Evolutionary conservation across 2,113 vertebrate species (phyloP).

Genomic region (Eclectus roratus): DNA sequence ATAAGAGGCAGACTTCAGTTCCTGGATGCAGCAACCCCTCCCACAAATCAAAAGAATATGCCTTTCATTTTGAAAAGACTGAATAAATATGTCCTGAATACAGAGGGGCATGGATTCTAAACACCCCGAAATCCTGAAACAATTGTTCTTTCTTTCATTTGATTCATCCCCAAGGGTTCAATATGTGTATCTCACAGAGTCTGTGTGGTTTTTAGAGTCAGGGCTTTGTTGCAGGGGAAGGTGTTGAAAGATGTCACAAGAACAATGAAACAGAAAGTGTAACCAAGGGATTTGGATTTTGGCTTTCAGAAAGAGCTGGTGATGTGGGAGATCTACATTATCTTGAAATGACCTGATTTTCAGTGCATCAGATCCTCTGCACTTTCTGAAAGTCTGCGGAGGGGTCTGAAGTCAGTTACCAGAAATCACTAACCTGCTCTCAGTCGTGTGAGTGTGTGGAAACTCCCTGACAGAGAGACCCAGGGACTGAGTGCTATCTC

Average conservation of each 20-base stretch:
- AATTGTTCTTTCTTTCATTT: slow-evolving; percentile 35
- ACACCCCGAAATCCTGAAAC: background rate
- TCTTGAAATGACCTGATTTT: background rate
- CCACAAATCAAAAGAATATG: slow-evolving; percentile 42
- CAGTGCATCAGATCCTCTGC: background rate
- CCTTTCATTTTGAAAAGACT: slow-evolving; percentile 28
- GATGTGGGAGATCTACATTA: background rate
- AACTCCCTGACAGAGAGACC: background rate
- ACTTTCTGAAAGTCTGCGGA: background rate
- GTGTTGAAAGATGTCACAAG: background rate
- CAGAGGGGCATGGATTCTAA: background rate
- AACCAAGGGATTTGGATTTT: background rate
- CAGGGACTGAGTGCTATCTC: background rate
- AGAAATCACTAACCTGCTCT: background rate
- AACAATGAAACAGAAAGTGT: background rate
- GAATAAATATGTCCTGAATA: slow-evolving; percentile 37
- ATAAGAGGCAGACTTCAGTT: slow-evolving; percentile 19
- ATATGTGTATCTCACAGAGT: background rate
- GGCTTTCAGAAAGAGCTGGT: background rate
- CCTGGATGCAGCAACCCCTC: slow-evolving; percentile 13
- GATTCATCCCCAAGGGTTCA: slow-evolving; percentile 9
- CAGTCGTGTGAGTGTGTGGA: accelerated
- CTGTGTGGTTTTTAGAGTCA: background rate
- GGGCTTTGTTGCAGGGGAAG: slow-evolving; percentile 9
- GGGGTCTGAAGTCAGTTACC: background rate